Percentiles rank a stretch among this genome's conserved stretches.
These are phyloP conservation scores for Hydroisotoma schaefferi DNA, from an alignment of 2,888 invertebrate genomes.

Conservation along the genomic window DNA sequence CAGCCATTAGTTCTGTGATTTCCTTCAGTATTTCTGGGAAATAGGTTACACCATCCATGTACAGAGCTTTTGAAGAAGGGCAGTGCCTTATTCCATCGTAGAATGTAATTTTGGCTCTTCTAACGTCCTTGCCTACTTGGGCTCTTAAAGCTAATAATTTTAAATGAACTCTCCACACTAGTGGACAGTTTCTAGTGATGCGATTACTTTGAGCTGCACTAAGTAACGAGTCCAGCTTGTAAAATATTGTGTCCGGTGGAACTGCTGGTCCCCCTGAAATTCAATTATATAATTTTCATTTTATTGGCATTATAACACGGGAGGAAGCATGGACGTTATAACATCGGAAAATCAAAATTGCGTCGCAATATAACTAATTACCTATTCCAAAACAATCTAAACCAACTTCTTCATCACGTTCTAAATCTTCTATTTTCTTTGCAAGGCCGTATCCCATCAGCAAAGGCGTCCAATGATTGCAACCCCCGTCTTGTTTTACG, in stretches of 20 bases:
- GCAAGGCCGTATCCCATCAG: slow-evolving; percentile 45
- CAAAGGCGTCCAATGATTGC: slow-evolving; percentile 45
- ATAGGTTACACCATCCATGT: slow-evolving; percentile 43
- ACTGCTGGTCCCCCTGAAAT: slow-evolving; percentile 47
- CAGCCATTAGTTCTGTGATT: slow-evolving; percentile 38
- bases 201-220: slow-evolving; percentile 42
- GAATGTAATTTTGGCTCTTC: slow-evolving; percentile 33
- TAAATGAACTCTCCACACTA: slow-evolving; percentile 47
- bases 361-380: slow-evolving; percentile 10
- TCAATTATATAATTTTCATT: neutral
- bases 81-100: slow-evolving; percentile 45
- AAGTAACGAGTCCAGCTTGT: slow-evolving; percentile 47
- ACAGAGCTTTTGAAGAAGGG: slow-evolving; percentile 43
- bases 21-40: slow-evolving; percentile 45
- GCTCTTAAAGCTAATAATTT: slow-evolving; percentile 37
- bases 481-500: slow-evolving; percentile 38
- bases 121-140: slow-evolving; percentile 32
- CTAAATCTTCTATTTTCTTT: slow-evolving; percentile 44
- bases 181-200: slow-evolving; percentile 42
- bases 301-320: neutral
- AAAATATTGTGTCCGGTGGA: slow-evolving; percentile 47
- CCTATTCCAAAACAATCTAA: slow-evolving; percentile 44
- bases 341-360: neutral
- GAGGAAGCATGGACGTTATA: too few relatives aligned
- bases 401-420: slow-evolving; percentile 45